Percentiles rank a stretch among this genome's conserved stretches.
phyloP scores from a whole-genome alignment of 2,797 vertebrate species.

The Poeciliopsis turneri region DNA sequence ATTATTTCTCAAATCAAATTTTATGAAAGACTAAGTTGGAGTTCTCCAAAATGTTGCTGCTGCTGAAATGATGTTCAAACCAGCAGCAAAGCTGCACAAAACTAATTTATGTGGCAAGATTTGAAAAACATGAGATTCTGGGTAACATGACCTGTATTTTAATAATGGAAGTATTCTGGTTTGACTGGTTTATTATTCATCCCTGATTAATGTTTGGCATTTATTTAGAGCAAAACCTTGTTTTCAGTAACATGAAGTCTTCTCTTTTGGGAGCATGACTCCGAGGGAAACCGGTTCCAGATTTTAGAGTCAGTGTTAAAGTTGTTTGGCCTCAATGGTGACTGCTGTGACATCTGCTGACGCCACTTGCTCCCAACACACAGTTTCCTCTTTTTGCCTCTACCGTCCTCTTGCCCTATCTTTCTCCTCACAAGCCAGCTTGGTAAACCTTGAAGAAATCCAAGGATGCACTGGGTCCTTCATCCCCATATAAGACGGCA shows the following conservation, averaged over 20 bases:
- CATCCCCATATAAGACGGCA: slow-evolving; percentile 27
- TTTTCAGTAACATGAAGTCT: slow-evolving; percentile 11
- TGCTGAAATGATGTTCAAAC: background rate
- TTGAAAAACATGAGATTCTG: background rate
- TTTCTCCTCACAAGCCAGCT: slow-evolving; percentile 15
- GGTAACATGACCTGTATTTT: background rate
- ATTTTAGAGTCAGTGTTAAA: background rate
- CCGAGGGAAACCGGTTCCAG: slow-evolving; percentile 22
- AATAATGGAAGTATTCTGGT: background rate
- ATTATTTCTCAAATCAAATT: background rate
- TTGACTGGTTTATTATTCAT: background rate
- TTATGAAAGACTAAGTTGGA: background rate
- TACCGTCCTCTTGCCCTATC: slow-evolving; percentile 9
- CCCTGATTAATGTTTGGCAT: background rate
- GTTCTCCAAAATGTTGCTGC: background rate
- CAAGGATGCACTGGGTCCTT: slow-evolving; percentile 35
- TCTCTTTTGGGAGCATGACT: slow-evolving; percentile 16
- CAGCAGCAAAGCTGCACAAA: background rate
- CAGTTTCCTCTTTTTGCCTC: slow-evolving; percentile 25
- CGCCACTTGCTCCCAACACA: slow-evolving; percentile 28
- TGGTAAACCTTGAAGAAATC: slow-evolving; percentile 51
- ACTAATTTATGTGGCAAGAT: background rate
- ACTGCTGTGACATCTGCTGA: slow-evolving; percentile 15
- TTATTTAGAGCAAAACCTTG: slow-evolving; percentile 11
- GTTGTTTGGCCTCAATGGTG: slow-evolving; percentile 29